These are phyloP conservation scores for Percopsis transmontana DNA, from an alignment of 2,113 vertebrate genomes.

Conservation along the genomic window DNA sequence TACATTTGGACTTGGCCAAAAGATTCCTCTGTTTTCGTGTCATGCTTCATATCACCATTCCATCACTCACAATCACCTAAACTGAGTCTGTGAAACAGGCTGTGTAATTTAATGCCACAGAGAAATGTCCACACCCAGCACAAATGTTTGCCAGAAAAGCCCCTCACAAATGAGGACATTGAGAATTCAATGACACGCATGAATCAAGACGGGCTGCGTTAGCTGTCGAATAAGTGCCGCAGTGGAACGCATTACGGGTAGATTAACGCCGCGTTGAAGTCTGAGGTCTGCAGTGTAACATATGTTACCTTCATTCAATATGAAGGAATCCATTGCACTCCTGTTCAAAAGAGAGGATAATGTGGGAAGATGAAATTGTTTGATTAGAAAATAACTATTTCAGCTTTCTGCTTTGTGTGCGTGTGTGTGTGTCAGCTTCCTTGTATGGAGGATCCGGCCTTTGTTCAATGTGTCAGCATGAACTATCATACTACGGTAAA, in stretches of 20 bases:
- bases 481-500: background rate
- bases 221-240: conserved; percentile 57
- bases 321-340: conserved; percentile 22
- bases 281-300: conserved; percentile 17
- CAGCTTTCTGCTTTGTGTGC: conserved; percentile 3
- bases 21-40: conserved; percentile 46
- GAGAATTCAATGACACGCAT: conserved; percentile 59
- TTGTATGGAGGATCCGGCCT: background rate
- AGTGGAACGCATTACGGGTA: conserved; percentile 53
- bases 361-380: background rate
- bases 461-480: background rate
- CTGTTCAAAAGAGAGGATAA: conserved; percentile 8
- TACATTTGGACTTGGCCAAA: conserved; percentile 55
- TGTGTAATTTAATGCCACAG: conserved; percentile 39
- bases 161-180: conserved; percentile 52
- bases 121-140: conserved; percentile 56
- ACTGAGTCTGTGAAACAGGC: conserved; percentile 22
- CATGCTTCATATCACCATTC: conserved; percentile 43
- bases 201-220: conserved; percentile 59
- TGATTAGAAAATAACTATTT: background rate
- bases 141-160: conserved; percentile 58
- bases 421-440: background rate
- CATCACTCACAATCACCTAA: conserved; percentile 35
- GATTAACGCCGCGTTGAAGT: conserved; percentile 45
- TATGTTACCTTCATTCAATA: conserved; percentile 13